Evolutionary conservation across 2,888 invertebrate genomes (phyloP).

Genomic region (Andrena bicolor): DNA sequence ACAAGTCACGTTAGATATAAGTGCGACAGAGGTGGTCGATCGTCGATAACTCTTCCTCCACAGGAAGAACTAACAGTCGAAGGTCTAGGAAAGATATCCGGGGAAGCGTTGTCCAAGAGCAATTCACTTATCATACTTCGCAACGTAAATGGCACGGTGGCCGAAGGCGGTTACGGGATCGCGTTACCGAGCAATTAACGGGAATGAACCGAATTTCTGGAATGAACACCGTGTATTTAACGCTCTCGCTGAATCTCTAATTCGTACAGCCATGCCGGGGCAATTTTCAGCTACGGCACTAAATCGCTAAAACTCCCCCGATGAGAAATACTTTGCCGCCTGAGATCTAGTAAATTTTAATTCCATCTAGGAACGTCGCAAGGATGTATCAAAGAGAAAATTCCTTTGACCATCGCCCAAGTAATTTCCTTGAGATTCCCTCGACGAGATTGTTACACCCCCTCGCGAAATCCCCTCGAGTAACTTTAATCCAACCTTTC

Average conservation of each 20-base stretch:
- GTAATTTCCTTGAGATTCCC: conserved; percentile 3
- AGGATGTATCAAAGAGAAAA: background rate
- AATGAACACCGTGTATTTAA: background rate
- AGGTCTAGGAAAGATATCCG: too few species aligned
- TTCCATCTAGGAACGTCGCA: background rate
- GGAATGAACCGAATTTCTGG: background rate
- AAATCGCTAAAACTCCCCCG: background rate
- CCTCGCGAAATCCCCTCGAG: background rate
- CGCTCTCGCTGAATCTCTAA: background rate
- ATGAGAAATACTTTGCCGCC: background rate
- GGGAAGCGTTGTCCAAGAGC: too few species aligned
- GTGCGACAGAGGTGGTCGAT: too few species aligned
- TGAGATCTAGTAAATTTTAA: conserved; percentile 14
- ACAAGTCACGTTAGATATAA: too few species aligned
- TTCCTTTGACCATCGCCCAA: background rate
- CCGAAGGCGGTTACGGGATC: background rate
- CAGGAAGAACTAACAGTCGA: too few species aligned
- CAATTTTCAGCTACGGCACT: background rate
- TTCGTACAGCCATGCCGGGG: too few species aligned
- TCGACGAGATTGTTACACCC: background rate
- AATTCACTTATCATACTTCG: background rate
- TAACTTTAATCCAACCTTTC: background rate
- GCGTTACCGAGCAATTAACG: background rate
- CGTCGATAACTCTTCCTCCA: too few species aligned
- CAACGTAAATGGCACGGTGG: background rate